Conservation (phyloP, 1,140 invertebrate species). For the Drosophila bocqueti region DNA sequence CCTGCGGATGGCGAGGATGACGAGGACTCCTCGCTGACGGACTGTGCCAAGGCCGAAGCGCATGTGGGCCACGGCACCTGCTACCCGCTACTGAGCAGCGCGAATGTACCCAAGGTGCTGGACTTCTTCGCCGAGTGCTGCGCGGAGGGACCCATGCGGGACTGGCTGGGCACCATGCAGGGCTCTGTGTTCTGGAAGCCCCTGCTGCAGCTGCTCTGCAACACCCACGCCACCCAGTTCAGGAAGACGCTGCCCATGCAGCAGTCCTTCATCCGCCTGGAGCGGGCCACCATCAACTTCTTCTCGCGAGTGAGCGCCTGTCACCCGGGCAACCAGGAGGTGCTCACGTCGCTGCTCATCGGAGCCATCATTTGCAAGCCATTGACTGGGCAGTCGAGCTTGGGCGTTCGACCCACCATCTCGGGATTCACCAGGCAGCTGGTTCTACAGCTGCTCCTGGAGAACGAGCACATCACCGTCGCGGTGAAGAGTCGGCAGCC, state of each 20-base stretch:
- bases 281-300: constrained; percentile 91
- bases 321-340: constrained; percentile 93
- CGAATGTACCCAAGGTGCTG: constrained; percentile 88
- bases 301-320: constrained; percentile 92
- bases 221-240: constrained; percentile 79
- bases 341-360: constrained; percentile 91
- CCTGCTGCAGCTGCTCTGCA: constrained; percentile 91
- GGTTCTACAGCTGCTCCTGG: constrained; percentile 93
- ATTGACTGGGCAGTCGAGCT: constrained; percentile 13
- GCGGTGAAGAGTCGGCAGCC: constrained; percentile 87
- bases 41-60: constrained; percentile 85
- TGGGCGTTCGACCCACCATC: constrained; percentile 85
- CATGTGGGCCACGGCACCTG: constrained; percentile 12
- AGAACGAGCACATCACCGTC: constrained; percentile 93
- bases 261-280: constrained; percentile 88
- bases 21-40: constrained; percentile 79
- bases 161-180: constrained; percentile 93
- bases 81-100: constrained; percentile 53
- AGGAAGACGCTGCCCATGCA: constrained; percentile 86
- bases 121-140: constrained; percentile 93
- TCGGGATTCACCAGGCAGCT: constrained; percentile 95
- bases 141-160: constrained; percentile 91
- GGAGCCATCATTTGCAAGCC: constrained; percentile 79
- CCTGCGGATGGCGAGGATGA: constrained; percentile 20
- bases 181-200: constrained; percentile 94